Conservation (phyloP, 2,797 vertebrate species). For the Amniataba percoides region DNA sequence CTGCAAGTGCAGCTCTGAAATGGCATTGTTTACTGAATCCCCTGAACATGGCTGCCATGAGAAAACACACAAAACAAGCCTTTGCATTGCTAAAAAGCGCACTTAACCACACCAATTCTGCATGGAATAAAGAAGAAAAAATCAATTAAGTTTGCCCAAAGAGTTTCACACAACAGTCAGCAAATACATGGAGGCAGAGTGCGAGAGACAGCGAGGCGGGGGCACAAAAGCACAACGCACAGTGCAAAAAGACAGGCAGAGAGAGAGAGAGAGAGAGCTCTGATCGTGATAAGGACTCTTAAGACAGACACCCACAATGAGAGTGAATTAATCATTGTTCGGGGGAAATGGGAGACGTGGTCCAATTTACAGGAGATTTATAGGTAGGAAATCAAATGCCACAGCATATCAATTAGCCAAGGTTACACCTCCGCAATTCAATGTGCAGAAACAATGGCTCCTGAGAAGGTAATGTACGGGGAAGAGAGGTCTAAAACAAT, state of each 20-base stretch:
- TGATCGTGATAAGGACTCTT: conserved; percentile 63
- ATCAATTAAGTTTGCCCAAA: conserved; percentile 49
- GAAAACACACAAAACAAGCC: conserved; percentile 32
- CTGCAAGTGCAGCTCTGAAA: conserved; percentile 10
- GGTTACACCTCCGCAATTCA: conserved; percentile 62
- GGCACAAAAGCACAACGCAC: conserved; percentile 26
- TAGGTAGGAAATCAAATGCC: conserved; percentile 73
- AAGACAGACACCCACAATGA: conserved; percentile 61
- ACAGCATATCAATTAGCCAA: conserved; percentile 70
- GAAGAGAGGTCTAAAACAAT: conserved; percentile 53
- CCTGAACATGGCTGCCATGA: conserved; percentile 15
- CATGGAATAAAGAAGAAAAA: conserved; percentile 39
- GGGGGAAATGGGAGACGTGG: conserved; percentile 58
- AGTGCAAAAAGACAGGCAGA: conserved; percentile 20
- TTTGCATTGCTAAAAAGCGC: conserved; percentile 48
- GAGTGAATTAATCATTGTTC: conserved; percentile 68
- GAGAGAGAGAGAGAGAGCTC: conserved; percentile 8
- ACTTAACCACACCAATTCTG: conserved; percentile 30
- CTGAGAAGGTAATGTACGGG: conserved; percentile 41
- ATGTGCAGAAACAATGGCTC: conserved; percentile 49
- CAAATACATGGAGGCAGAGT: conserved; percentile 23
- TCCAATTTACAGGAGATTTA: conserved; percentile 71
- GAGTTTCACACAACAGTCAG: conserved; percentile 31
- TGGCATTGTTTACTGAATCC: conserved; percentile 18
- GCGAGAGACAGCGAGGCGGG: neutral